These are phyloP conservation scores for Muschampia staudingeri DNA, from an alignment of 2,888 invertebrate species.

Conservation along the genomic window DNA sequence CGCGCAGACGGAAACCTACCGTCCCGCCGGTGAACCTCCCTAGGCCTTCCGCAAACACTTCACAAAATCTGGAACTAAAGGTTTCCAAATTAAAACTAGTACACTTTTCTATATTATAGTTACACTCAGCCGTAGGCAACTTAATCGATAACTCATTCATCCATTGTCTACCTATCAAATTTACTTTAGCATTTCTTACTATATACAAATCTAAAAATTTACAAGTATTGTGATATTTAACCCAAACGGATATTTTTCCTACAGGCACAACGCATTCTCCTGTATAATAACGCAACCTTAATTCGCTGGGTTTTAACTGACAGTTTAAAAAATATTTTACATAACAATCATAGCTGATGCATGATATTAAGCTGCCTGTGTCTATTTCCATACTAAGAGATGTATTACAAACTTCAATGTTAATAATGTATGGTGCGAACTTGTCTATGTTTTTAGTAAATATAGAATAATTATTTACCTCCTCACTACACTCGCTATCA, in stretches of 20 bases:
- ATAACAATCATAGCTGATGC: constrained; percentile 44
- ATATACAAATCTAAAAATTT: constrained; percentile 42
- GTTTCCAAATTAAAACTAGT: neutral
- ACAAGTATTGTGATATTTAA: constrained; percentile 34
- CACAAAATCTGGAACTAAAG: too few species aligned
- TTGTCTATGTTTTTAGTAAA: neutral
- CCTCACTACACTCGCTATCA: neutral
- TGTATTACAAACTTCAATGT: neutral
- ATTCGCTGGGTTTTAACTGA: constrained; percentile 9
- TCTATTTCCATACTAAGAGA: neutral
- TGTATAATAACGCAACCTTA: constrained; percentile 41
- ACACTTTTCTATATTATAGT: neutral
- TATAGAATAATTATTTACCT: constrained; percentile 15
- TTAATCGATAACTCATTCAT: constrained; percentile 46
- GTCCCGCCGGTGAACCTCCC: too few species aligned
- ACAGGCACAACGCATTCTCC: constrained; percentile 29
- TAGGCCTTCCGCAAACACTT: too few species aligned
- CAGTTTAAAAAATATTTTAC: constrained; percentile 17
- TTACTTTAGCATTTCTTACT: constrained; percentile 21
- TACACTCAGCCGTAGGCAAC: constrained; percentile 22
- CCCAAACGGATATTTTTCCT: constrained; percentile 35
- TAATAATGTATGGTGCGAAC: neutral
- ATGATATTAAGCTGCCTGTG: constrained; percentile 34
- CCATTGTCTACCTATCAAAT: constrained; percentile 60
- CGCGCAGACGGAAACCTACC: too few species aligned